These are phyloP conservation scores for Equus przewalskii DNA, from an alignment of 2,113 vertebrate species.

Conservation along the genomic window DNA sequence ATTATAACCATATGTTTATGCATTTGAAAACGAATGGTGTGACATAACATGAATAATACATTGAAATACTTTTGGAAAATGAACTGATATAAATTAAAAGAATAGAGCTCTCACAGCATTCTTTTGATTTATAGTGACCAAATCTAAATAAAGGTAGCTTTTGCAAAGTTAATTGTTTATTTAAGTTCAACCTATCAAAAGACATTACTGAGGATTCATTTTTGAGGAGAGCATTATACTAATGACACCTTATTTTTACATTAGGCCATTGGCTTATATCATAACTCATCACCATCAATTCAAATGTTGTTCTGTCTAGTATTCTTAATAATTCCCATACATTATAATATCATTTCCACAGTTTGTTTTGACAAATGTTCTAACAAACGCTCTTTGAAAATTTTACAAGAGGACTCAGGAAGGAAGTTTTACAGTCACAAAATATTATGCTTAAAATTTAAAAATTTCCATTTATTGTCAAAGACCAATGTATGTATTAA, in stretches of 20 bases:
- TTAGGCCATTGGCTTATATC: neutral
- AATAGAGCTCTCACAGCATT: neutral
- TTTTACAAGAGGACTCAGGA: neutral
- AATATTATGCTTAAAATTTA: neutral
- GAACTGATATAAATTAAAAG: neutral
- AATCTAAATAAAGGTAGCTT: constrained; percentile 9
- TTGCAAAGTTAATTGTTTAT: neutral
- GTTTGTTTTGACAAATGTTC: constrained; percentile 1
- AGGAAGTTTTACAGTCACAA: neutral
- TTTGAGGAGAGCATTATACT: neutral
- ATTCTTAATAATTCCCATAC: constrained; percentile 11
- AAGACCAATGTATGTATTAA: neutral
- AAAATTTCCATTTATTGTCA: neutral
- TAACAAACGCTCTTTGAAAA: constrained; percentile 45
- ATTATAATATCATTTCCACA: neutral
- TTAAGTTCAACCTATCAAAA: neutral
- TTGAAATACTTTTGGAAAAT: constrained; percentile 27
- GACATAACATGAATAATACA: neutral
- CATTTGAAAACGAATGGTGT: neutral
- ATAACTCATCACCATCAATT: neutral
- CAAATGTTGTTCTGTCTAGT: neutral
- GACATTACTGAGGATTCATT: neutral
- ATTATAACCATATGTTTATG: neutral
- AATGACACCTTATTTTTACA: constrained; percentile 10
- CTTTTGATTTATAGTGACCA: neutral